phyloP scores from a whole-genome alignment of 2,797 vertebrate genomes.

The Pangasius larnaudii region DNA sequence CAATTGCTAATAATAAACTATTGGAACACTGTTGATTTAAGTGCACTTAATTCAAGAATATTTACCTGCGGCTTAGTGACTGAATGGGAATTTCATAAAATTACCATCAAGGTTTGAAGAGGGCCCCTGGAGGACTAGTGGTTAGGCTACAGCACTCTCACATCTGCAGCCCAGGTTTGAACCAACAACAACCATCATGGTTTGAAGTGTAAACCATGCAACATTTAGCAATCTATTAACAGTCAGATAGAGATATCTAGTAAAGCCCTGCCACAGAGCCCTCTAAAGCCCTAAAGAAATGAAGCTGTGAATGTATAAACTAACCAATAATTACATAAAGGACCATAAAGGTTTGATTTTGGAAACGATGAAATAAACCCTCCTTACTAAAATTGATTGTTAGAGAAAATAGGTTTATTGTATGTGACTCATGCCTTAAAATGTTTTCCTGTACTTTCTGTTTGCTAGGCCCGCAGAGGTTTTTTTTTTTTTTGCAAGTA shows the following conservation, averaged over 20 bases:
- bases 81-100: background rate
- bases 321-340: background rate
- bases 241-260: background rate
- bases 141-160: too few species aligned
- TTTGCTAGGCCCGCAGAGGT: background rate
- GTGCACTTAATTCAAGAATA: constrained; percentile 3
- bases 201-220: background rate
- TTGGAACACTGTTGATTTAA: background rate
- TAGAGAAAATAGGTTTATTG: constrained; percentile 6
- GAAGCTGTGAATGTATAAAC: background rate
- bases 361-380: background rate
- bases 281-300: background rate
- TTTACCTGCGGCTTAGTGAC: background rate
- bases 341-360: background rate
- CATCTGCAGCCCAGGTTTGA: too few species aligned
- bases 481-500: background rate
- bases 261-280: background rate
- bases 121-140: too few species aligned
- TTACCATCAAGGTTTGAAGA: too few species aligned
- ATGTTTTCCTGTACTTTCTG: background rate
- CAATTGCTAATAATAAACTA: background rate
- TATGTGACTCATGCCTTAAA: background rate
- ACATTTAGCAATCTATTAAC: background rate
- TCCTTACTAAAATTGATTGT: background rate
- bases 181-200: too few species aligned